Evolutionary conservation across 1,140 invertebrate species (phyloP).

Genomic region (Drosophila sucinea): DNA sequence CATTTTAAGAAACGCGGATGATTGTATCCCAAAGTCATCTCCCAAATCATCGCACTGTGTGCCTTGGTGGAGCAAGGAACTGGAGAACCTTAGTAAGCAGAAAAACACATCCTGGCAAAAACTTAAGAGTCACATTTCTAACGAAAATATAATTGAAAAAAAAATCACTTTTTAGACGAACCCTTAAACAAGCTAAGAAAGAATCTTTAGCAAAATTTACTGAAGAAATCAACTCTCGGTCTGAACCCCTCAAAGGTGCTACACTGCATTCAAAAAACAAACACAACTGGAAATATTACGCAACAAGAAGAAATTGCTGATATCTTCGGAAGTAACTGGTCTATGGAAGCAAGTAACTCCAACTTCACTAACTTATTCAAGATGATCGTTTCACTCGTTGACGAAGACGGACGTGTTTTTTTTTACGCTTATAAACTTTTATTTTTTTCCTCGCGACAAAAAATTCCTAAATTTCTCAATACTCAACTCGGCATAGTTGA

Average conservation of each 20-base stretch:
- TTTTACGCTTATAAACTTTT: too few species aligned
- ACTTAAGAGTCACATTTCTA: too few species aligned
- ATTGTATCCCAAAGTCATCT: background rate
- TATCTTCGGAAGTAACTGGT: background rate
- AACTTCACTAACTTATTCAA: background rate
- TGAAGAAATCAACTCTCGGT: background rate
- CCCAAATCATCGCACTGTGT: background rate
- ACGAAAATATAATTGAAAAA: background rate
- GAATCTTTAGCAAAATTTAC: background rate
- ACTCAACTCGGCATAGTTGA: too few species aligned
- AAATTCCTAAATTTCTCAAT: too few species aligned
- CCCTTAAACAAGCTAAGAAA: background rate
- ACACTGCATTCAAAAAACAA: too few species aligned
- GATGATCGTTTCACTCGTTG: too few species aligned
- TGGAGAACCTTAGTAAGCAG: background rate
- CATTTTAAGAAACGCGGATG: background rate
- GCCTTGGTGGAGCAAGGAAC: slow-evolving; percentile 26
- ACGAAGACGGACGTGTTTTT: too few species aligned
- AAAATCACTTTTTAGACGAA: slow-evolving; percentile 5
- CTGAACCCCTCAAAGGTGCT: too few species aligned
- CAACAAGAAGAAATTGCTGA: too few species aligned
- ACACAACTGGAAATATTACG: too few species aligned
- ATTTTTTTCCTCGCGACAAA: too few species aligned
- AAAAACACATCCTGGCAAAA: too few species aligned
- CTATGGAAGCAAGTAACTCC: slow-evolving; percentile 1